These are phyloP conservation scores for Bucco capensis DNA, from an alignment of 2,113 vertebrate genomes.

Conservation along the genomic window DNA sequence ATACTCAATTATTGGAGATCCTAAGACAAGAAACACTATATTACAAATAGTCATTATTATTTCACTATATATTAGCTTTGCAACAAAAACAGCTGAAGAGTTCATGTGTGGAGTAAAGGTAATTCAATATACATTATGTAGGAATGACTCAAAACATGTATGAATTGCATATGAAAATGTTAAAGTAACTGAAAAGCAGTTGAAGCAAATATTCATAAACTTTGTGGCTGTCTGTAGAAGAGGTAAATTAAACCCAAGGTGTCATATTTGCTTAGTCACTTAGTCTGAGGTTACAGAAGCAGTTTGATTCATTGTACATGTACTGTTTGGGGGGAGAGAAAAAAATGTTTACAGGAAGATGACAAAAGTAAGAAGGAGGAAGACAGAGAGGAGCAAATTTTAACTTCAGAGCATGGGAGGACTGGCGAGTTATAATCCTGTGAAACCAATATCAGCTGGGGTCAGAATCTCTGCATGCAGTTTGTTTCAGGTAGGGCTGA, in stretches of 20 bases:
- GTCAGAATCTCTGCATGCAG: background rate
- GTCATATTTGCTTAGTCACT: background rate
- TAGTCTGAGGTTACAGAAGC: background rate
- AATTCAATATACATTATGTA: background rate
- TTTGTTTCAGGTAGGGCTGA: background rate
- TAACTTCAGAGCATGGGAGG: background rate
- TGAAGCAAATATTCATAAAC: background rate
- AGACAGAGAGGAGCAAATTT: background rate
- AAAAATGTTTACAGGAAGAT: background rate
- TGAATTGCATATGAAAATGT: background rate
- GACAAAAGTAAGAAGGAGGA: background rate
- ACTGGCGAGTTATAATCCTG: background rate
- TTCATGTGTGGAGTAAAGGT: background rate
- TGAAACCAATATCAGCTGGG: background rate
- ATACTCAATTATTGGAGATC: conserved; percentile 37
- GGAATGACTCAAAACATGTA: background rate
- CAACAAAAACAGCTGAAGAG: background rate
- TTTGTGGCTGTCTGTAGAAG: background rate
- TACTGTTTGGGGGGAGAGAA: background rate
- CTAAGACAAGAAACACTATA: conserved; percentile 14
- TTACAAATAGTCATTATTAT: conserved; percentile 53
- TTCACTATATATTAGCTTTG: conserved; percentile 19
- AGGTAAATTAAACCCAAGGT: background rate
- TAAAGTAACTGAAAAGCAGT: background rate
- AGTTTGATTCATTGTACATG: background rate